A percentile compares a stretch with the other conserved stretches of the same genome.
Conservation (phyloP, 2,113 vertebrate species). For the Hassar affinis region DNA sequence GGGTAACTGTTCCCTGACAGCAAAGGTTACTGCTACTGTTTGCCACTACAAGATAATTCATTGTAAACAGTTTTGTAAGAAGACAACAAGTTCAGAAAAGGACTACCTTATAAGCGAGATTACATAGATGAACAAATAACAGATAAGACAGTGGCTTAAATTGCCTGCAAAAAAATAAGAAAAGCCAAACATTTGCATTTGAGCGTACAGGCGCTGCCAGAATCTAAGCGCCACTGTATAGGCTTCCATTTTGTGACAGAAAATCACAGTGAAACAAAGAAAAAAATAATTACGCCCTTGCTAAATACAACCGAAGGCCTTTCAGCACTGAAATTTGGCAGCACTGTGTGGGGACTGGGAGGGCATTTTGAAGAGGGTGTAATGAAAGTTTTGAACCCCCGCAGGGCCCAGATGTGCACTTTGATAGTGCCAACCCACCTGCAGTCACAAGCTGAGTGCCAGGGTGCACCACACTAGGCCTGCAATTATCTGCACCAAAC, state of each 20-base stretch:
- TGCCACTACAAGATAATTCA: constrained; percentile 45
- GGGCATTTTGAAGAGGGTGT: constrained; percentile 62
- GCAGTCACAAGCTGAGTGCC: constrained; percentile 58
- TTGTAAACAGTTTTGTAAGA: constrained; percentile 50
- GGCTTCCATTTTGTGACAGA: constrained; percentile 15
- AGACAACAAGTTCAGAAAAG: constrained; percentile 38
- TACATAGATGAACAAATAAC: constrained; percentile 45
- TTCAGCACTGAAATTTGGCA: constrained; percentile 59
- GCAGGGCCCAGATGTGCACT: constrained; percentile 67
- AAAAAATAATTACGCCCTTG: constrained; percentile 52
- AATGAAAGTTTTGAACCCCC: constrained; percentile 64
- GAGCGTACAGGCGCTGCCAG: constrained; percentile 23
- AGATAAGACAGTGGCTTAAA: constrained; percentile 48
- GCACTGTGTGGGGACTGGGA: constrained; percentile 47
- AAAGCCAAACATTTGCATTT: constrained; percentile 38
- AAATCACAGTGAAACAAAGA: constrained; percentile 47
- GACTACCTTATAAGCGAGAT: constrained; percentile 43
- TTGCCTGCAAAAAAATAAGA: constrained; percentile 26
- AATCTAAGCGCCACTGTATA: constrained; percentile 44
- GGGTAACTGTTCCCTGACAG: constrained; percentile 47
- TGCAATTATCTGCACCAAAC: constrained; percentile 70
- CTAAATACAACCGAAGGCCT: constrained; percentile 46
- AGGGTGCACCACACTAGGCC: constrained; percentile 59
- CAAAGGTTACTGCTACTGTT: constrained; percentile 41
- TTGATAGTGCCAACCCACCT: constrained; percentile 71